Conservation (phyloP, 2,888 invertebrate species). For the Agrilus biguttatus region DNA sequence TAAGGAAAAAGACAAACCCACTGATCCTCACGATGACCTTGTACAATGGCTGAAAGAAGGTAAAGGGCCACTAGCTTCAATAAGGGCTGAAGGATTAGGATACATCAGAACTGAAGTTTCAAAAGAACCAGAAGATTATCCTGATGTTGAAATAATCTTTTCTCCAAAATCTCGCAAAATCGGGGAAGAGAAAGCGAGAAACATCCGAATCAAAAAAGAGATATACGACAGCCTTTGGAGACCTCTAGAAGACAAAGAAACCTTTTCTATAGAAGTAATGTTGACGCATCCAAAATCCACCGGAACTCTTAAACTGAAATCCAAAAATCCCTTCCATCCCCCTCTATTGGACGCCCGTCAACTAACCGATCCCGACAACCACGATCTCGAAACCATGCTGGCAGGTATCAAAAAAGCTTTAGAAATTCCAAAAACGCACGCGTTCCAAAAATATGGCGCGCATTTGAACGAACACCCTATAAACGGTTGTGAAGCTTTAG, state of each 20-base stretch:
- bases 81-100: conserved; percentile 18
- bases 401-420: conserved; percentile 39
- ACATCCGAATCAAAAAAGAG: conserved; percentile 38
- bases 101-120: conserved; percentile 22
- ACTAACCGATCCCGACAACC: conserved; percentile 45
- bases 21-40: conserved; percentile 28
- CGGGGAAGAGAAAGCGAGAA: conserved; percentile 16
- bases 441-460: conserved; percentile 43
- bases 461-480: conserved; percentile 37
- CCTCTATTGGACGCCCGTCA: conserved; percentile 75
- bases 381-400: conserved; percentile 45
- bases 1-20: conserved; percentile 21
- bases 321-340: conserved; percentile 56
- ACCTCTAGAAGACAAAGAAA: conserved; percentile 33
- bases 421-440: conserved; percentile 30
- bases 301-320: conserved; percentile 52
- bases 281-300: conserved; percentile 60
- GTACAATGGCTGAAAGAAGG: conserved; percentile 19
- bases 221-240: conserved; percentile 39
- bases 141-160: conserved; percentile 22
- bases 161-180: conserved; percentile 9
- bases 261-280: conserved; percentile 46
- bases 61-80: conserved; percentile 20
- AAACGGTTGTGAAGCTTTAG: conserved; percentile 37
- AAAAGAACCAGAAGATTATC: conserved; percentile 18